These are phyloP conservation scores for Trichonephila clavipes DNA, from an alignment of 1,140 invertebrate genomes.

Conservation along the genomic window DNA sequence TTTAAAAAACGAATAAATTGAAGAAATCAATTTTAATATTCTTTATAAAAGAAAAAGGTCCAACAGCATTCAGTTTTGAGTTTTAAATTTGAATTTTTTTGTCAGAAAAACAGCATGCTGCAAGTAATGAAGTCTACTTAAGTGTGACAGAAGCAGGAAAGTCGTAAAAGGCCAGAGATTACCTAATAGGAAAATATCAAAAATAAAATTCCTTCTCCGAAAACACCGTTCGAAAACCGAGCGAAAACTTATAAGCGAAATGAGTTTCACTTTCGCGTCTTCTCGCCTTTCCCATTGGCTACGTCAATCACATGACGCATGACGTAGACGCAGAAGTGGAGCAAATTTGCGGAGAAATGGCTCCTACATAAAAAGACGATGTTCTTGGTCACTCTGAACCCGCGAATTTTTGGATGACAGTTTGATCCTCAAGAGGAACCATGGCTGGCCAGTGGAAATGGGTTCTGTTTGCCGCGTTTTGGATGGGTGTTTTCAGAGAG, in stretches of 20 bases:
- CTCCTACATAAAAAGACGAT: conserved; percentile 20
- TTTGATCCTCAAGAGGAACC: background rate
- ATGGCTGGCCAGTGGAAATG: conserved; percentile 36
- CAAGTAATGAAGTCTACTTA: conserved; percentile 18
- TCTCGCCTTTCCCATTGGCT: conserved; percentile 11
- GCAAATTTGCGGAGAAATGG: conserved; percentile 27
- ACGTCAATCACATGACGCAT: background rate
- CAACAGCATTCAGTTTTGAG: no score
- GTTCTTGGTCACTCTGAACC: background rate
- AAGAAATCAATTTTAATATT: no score
- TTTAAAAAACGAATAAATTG: no score
- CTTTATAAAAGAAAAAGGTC: no score
- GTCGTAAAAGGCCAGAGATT: background rate
- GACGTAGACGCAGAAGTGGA: conserved; percentile 49
- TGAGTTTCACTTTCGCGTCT: conserved; percentile 48
- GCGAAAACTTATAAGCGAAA: conserved; percentile 40
- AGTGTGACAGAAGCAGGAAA: background rate
- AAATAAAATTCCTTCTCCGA: background rate
- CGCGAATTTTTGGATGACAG: conserved; percentile 47
- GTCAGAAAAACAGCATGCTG: background rate
- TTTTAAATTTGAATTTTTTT: no score
- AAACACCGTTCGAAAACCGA: conserved; percentile 40
- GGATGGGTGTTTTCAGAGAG: background rate
- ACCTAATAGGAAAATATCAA: background rate
- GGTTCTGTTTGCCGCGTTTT: background rate